A percentile compares a stretch with the other conserved stretches of the same genome.
phyloP scores from a whole-genome alignment of 2,113 vertebrate genomes.

The Hucho hucho region DNA sequence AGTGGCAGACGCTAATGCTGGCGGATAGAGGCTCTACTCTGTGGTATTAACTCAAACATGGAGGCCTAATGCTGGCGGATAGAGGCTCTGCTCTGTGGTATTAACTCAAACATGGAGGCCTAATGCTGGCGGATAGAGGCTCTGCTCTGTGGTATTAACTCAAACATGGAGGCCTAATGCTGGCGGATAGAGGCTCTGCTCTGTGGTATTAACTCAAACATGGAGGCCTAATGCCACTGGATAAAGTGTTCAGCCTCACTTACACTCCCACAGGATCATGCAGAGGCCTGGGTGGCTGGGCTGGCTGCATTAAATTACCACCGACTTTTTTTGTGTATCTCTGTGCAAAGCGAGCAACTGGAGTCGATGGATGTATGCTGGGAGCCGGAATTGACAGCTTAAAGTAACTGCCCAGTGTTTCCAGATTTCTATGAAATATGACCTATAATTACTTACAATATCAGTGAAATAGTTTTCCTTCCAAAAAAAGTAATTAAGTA shows the following conservation, averaged over 20 bases:
- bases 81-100: slow-evolving; percentile 66
- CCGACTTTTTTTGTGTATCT: slow-evolving; percentile 27
- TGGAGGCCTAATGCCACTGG: slow-evolving; percentile 67
- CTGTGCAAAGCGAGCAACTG: slow-evolving; percentile 49
- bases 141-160: slow-evolving; percentile 72
- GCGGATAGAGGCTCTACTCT: slow-evolving; percentile 63
- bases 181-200: slow-evolving; percentile 63
- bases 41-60: slow-evolving; percentile 74
- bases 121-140: slow-evolving; percentile 67
- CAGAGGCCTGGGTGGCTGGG: slow-evolving; percentile 40
- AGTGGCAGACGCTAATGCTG: slow-evolving; percentile 69
- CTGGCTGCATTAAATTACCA: slow-evolving; percentile 61
- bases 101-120: slow-evolving; percentile 73
- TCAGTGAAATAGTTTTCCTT: too few species aligned
- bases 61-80: slow-evolving; percentile 68
- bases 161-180: slow-evolving; percentile 72
- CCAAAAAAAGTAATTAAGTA: too few species aligned
- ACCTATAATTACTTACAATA: too few species aligned
- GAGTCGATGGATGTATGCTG: slow-evolving; percentile 34
- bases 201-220: slow-evolving; percentile 74
- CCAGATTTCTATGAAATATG: background rate
- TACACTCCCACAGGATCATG: slow-evolving; percentile 65
- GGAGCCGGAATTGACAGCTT: slow-evolving; percentile 24
- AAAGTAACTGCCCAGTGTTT: slow-evolving; percentile 33
- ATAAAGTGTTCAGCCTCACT: slow-evolving; percentile 70